Conservation (phyloP, 2,113 vertebrate species). For the human region GRCh38 chr21:39625001-39625500, state of each 20-base stretch:
- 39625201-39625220: not conserved
- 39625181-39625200: too few species aligned
- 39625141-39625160: not conserved
- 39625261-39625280: not conserved
- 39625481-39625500: too few species aligned
- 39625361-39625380: rapidly evolving
- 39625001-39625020: not conserved
- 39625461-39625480: too few species aligned
- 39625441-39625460: too few species aligned
- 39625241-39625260: not conserved
- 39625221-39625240: not conserved
- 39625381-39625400: not conserved
- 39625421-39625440: not conserved
- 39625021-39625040: not conserved
- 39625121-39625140: not conserved
- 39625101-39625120: not conserved
- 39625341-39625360: not conserved
- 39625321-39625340: not conserved
- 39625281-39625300: not conserved
- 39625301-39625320: too few species aligned
- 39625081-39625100: not conserved
- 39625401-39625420: not conserved
- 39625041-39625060: not conserved
- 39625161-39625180: not conserved
- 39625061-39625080: rapidly evolving